A percentile compares a stretch with the other conserved stretches of the same genome.
These are phyloP conservation scores for Spodoptera littoralis DNA, from an alignment of 2,888 invertebrate genomes.

Conservation along the genomic window DNA sequence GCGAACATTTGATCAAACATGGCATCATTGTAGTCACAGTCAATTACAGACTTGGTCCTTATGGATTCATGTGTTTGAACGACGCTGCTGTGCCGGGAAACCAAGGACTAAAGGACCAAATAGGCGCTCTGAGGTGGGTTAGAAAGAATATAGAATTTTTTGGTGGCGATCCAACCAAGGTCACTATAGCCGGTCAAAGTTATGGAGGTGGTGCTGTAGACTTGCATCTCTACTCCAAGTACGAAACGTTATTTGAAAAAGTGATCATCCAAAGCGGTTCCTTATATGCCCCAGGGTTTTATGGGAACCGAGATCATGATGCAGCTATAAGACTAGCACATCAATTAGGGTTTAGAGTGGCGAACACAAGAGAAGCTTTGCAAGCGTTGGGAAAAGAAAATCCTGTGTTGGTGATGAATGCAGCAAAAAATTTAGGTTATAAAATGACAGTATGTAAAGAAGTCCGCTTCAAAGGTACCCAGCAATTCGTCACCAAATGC, in stretches of 20 bases:
- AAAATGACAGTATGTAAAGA: constrained; percentile 65
- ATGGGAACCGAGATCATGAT: constrained; percentile 58
- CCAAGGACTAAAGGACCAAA: constrained; percentile 77
- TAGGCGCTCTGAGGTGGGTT: constrained; percentile 72
- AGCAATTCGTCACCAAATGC: constrained; percentile 59
- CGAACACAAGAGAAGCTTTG: constrained; percentile 60
- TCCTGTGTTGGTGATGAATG: constrained; percentile 63
- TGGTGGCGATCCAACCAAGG: constrained; percentile 68
- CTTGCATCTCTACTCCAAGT: constrained; percentile 66
- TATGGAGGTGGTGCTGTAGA: constrained; percentile 75
- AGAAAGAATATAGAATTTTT: constrained; percentile 72
- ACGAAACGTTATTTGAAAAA: constrained; percentile 68
- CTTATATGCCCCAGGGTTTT: constrained; percentile 57
- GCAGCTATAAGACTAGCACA: constrained; percentile 67
- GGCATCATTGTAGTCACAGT: constrained; percentile 67
- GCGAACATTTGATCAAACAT: constrained; percentile 67
- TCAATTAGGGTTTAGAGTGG: constrained; percentile 60
- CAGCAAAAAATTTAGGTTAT: constrained; percentile 54
- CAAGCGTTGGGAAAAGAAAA: constrained; percentile 61
- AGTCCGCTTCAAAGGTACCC: constrained; percentile 54
- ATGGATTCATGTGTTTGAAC: constrained; percentile 77
- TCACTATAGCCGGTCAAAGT: constrained; percentile 77
- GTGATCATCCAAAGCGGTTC: constrained; percentile 74
- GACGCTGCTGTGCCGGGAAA: constrained; percentile 68
- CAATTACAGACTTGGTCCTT: constrained; percentile 77